These are phyloP conservation scores for Gasterosteus nipponicus DNA, from an alignment of 2,113 vertebrate genomes.

Conservation along the genomic window DNA sequence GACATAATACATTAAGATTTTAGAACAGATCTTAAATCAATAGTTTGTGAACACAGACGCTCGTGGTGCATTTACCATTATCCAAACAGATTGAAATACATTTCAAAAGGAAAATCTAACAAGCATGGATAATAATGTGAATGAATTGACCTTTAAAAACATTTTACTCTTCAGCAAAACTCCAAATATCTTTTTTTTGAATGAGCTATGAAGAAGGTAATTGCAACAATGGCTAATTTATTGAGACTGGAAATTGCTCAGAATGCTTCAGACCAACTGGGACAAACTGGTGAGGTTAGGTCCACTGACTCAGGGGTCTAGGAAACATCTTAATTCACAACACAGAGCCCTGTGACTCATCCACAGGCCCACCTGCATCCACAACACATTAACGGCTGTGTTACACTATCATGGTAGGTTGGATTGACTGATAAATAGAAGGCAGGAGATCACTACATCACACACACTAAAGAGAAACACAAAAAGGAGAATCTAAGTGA, in stretches of 20 bases:
- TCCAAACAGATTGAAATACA: conserved; percentile 33
- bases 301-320: conserved; percentile 34
- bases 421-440: conserved; percentile 22
- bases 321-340: conserved; percentile 41
- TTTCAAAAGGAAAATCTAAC: conserved; percentile 7
- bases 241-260: not conserved
- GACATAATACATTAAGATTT: conserved; percentile 24
- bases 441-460: conserved; percentile 30
- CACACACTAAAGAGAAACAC: not conserved
- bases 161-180: conserved; percentile 12
- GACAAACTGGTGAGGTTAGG: conserved; percentile 29
- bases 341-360: conserved; percentile 10
- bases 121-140: conserved; percentile 13
- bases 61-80: conserved; percentile 44
- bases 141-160: conserved; percentile 56
- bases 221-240: conserved; percentile 5
- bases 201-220: conserved; percentile 14
- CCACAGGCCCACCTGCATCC: not conserved
- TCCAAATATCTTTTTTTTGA: conserved; percentile 11
- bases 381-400: not conserved
- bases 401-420: conserved; percentile 9
- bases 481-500: not conserved
- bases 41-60: not conserved
- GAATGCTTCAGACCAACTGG: conserved; percentile 10
- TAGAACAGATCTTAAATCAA: conserved; percentile 33